These are phyloP conservation scores for Crossocerus cetratus DNA, from an alignment of 2,888 invertebrate genomes.

Conservation along the genomic window DNA sequence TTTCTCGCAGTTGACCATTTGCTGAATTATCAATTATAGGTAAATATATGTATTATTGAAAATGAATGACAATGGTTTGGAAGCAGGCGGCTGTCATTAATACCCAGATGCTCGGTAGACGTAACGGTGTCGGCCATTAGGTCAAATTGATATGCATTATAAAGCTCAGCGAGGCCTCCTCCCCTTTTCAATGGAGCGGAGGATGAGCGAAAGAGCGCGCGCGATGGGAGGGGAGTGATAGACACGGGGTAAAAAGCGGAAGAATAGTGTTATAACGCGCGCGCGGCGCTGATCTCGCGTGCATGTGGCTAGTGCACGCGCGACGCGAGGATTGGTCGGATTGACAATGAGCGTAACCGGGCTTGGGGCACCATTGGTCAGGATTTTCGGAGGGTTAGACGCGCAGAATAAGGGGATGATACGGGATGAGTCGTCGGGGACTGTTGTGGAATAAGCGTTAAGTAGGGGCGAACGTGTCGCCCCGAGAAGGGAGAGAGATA, in stretches of 20 bases:
- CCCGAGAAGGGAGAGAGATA: slow-evolving; percentile 10
- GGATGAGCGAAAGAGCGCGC: slow-evolving; percentile 31
- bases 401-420: slow-evolving; percentile 71
- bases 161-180: slow-evolving; percentile 53
- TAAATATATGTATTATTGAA: too few relatives aligned
- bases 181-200: slow-evolving; percentile 4
- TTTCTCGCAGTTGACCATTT: too few relatives aligned
- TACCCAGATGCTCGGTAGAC: slow-evolving; percentile 58
- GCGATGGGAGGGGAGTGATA: slow-evolving; percentile 2
- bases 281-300: slow-evolving; percentile 49
- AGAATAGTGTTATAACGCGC: slow-evolving; percentile 49
- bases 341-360: slow-evolving; percentile 71
- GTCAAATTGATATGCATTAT: slow-evolving; percentile 72
- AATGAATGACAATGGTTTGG: too few relatives aligned
- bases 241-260: slow-evolving; percentile 24
- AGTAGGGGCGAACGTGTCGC: slow-evolving; percentile 69
- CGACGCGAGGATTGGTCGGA: slow-evolving; percentile 67
- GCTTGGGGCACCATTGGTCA: slow-evolving; percentile 69
- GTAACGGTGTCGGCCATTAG: slow-evolving; percentile 65
- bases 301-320: slow-evolving; percentile 50
- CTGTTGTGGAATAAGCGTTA: slow-evolving; percentile 72
- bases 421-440: slow-evolving; percentile 70
- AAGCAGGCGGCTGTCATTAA: slow-evolving; percentile 31
- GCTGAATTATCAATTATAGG: too few relatives aligned
- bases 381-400: slow-evolving; percentile 63